phyloP scores from a whole-genome alignment of 2,113 vertebrate species.

The Probosciger aterrimus region DNA sequence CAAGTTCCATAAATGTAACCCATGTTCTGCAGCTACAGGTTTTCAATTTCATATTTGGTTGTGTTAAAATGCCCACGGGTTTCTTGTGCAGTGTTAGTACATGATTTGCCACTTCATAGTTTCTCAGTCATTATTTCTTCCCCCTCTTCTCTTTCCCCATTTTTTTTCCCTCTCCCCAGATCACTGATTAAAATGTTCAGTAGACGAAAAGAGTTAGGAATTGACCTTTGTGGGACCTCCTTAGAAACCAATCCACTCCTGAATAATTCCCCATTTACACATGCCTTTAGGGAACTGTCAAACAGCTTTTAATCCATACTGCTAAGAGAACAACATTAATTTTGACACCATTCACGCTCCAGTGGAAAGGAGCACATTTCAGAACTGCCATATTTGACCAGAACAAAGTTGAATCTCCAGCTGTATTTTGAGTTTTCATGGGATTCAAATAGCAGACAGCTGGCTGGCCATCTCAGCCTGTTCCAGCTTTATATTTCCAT shows the following conservation, averaged over 20 bases:
- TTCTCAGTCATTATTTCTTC: neutral
- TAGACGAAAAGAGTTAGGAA: neutral
- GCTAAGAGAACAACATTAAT: neutral
- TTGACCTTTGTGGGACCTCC: neutral
- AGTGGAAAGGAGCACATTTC: neutral
- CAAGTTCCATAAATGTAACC: neutral
- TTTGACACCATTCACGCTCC: constrained; percentile 16
- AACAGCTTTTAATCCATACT: constrained; percentile 18
- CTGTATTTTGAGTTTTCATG: constrained; percentile 37
- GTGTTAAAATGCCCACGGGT: neutral
- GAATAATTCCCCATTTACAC: neutral
- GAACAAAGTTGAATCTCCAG: constrained; percentile 26
- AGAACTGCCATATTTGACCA: neutral
- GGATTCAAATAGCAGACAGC: constrained; percentile 35
- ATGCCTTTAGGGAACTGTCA: neutral
- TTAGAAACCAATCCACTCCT: neutral
- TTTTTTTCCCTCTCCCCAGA: neutral
- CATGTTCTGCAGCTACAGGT: neutral
- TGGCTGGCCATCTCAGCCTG: neutral
- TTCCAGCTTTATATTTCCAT: neutral
- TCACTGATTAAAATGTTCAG: neutral
- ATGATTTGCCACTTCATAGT: neutral
- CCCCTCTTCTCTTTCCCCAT: neutral
- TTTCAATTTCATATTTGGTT: neutral
- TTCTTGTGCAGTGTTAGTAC: neutral